Percentiles rank a stretch among this genome's conserved stretches.
Conservation (phyloP, 2,797 vertebrate species). For the Oryzias dopingdopingensis region DNA sequence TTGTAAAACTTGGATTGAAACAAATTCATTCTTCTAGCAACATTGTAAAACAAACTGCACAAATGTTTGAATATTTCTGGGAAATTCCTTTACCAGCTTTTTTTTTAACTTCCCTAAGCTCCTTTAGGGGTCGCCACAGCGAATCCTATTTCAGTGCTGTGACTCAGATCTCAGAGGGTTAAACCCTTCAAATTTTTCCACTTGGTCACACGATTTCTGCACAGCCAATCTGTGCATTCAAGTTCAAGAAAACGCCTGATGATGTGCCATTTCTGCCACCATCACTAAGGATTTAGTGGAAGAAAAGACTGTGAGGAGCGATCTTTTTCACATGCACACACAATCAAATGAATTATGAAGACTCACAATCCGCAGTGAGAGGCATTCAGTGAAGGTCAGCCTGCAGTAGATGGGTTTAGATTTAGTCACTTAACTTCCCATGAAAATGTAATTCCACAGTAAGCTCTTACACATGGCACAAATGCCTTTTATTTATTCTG, state of each 20-base stretch:
- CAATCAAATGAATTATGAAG: constrained; percentile 16
- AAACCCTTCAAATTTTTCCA: constrained; percentile 1
- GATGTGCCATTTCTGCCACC: constrained; percentile 11
- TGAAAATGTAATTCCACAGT: constrained; percentile 45
- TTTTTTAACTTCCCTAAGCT: too few relatives aligned
- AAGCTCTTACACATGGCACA: constrained; percentile 36
- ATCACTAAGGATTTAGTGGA: constrained; percentile 16
- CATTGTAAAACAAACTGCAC: too few relatives aligned
- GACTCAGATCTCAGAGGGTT: too few relatives aligned
- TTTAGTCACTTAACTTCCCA: constrained; percentile 34
- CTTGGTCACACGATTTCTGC: constrained; percentile 15
- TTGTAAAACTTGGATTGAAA: too few relatives aligned
- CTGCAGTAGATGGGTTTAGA: constrained; percentile 36
- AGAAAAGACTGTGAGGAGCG: constrained; percentile 12
- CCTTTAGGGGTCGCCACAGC: too few relatives aligned
- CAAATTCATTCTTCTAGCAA: too few relatives aligned
- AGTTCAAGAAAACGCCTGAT: constrained; percentile 10
- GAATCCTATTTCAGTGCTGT: too few relatives aligned
- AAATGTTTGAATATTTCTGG: too few relatives aligned
- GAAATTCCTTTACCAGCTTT: too few relatives aligned
- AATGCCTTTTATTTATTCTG: constrained; percentile 15
- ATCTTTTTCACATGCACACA: constrained; percentile 2
- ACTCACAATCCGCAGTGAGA: constrained; percentile 15
- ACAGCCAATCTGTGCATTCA: constrained; percentile 6
- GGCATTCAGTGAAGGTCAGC: constrained; percentile 36